Evolutionary conservation across 2,797 vertebrate genomes (phyloP).

Genomic region (Sebastes variabilis): DNA sequence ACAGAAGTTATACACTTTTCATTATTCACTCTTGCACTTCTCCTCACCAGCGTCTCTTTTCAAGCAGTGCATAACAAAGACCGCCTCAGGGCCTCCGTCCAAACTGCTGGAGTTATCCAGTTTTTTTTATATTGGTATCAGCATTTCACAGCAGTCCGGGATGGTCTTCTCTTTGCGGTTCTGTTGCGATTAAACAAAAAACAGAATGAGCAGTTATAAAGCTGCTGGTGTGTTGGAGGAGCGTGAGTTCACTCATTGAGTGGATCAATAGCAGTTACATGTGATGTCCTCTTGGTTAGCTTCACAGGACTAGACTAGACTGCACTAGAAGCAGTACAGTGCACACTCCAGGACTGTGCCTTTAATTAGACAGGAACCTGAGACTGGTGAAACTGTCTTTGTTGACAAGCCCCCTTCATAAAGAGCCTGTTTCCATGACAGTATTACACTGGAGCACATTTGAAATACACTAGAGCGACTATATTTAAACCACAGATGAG

Average conservation of each 20-base stretch:
- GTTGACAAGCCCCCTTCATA: not conserved
- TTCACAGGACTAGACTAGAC: not conserved
- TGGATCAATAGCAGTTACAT: constrained; percentile 18
- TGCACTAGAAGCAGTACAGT: not conserved
- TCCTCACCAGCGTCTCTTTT: constrained; percentile 9
- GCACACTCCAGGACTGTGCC: not conserved
- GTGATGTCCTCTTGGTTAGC: not conserved
- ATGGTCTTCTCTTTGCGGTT: not conserved
- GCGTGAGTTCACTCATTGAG: not conserved
- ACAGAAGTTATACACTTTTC: not conserved
- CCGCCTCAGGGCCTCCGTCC: not conserved
- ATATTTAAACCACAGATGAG: not conserved
- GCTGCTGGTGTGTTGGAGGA: not conserved
- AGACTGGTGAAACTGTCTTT: not conserved
- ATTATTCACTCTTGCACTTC: constrained; percentile 13
- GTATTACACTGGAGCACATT: not conserved
- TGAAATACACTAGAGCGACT: not conserved
- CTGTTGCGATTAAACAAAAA: constrained; percentile 18
- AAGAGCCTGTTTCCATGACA: constrained; percentile 11
- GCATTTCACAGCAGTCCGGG: constrained; percentile 26
- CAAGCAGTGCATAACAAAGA: constrained; percentile 20
- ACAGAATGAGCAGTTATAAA: constrained; percentile 5
- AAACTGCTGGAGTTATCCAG: constrained; percentile 19
- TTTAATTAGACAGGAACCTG: constrained; percentile 6
- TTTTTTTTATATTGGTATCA: constrained; percentile 12